phyloP scores from a whole-genome alignment of 1,140 invertebrate species.

The Ruditapes philippinarum region DNA sequence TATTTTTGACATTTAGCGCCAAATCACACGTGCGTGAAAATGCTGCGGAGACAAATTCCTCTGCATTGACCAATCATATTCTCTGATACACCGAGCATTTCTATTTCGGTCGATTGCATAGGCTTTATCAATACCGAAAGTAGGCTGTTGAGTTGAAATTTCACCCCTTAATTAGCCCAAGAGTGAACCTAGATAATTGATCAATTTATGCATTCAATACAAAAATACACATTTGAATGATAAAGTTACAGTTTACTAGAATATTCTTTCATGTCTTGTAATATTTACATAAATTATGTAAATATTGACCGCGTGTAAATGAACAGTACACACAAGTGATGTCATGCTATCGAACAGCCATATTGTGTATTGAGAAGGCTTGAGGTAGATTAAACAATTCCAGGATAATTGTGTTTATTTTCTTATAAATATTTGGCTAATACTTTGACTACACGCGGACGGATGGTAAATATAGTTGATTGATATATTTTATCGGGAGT shows the following conservation, averaged over 20 bases:
- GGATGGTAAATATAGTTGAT: slow-evolving; percentile 40
- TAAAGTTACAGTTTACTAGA: too few species aligned
- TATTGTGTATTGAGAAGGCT: slow-evolving; percentile 41
- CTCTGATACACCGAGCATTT: not conserved
- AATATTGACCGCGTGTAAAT: slow-evolving; percentile 23
- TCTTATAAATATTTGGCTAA: slow-evolving; percentile 47
- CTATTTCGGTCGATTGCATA: slow-evolving; percentile 9
- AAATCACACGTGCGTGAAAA: slow-evolving; percentile 9
- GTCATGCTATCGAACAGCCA: slow-evolving; percentile 44
- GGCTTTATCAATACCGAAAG: slow-evolving; percentile 45
- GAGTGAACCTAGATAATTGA: too few species aligned
- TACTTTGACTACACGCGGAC: not conserved
- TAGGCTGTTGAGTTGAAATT: slow-evolving; percentile 33
- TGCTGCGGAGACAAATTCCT: not conserved
- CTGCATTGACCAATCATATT: slow-evolving; percentile 20
- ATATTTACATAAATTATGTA: slow-evolving; percentile 40
- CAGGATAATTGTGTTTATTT: slow-evolving; percentile 29
- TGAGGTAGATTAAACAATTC: not conserved
- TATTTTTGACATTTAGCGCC: slow-evolving; percentile 17
- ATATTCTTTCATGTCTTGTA: not conserved
- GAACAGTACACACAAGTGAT: slow-evolving; percentile 20
- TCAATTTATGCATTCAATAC: too few species aligned
- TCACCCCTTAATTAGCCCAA: not conserved
- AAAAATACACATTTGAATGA: too few species aligned
- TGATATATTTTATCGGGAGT: slow-evolving; percentile 1